These are phyloP conservation scores for Drosophila kikkawai DNA, from an alignment of 1,140 invertebrate species.

Conservation along the genomic window DNA sequence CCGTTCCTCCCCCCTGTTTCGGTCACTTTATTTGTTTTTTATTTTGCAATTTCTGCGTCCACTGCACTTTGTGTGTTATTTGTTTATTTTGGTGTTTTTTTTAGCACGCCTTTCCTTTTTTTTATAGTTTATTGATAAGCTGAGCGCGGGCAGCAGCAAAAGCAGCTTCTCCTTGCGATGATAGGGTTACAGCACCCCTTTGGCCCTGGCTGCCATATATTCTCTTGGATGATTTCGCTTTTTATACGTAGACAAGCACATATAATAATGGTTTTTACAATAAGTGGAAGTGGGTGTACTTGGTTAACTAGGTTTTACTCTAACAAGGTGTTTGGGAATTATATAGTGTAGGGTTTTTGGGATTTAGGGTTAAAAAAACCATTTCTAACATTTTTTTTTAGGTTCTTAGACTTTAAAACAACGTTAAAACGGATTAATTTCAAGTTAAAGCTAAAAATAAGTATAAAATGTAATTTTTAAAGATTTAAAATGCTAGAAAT, in stretches of 20 bases:
- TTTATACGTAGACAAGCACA: constrained; percentile 45
- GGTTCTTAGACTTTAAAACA: neutral
- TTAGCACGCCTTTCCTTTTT: constrained; percentile 31
- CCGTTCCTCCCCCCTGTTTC: constrained; percentile 27
- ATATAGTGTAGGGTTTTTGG: neutral
- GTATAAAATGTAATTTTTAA: too few species aligned
- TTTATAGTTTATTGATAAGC: constrained; percentile 84
- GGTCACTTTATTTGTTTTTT: constrained; percentile 73
- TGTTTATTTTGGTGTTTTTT: constrained; percentile 39
- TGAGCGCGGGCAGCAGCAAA: constrained; percentile 44
- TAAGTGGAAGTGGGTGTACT: constrained; percentile 1
- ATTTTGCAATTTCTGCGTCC: constrained; percentile 77
- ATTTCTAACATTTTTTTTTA: too few species aligned
- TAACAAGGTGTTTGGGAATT: constrained; percentile 6
- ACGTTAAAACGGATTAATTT: neutral
- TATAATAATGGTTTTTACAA: constrained; percentile 41
- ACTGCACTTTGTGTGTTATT: constrained; percentile 75
- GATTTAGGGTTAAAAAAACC: neutral
- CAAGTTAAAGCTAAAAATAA: too few species aligned
- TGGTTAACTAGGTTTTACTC: constrained; percentile 20
- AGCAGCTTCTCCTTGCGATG: constrained; percentile 36
- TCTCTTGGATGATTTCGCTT: constrained; percentile 53
- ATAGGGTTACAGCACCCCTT: constrained; percentile 60
- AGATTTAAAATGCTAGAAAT: too few species aligned
- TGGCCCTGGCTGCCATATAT: constrained; percentile 48